Base-by-base conservation (phyloP, 1,140 invertebrate genomes). In the Scaptodrosophila lebanonensis region DNA sequence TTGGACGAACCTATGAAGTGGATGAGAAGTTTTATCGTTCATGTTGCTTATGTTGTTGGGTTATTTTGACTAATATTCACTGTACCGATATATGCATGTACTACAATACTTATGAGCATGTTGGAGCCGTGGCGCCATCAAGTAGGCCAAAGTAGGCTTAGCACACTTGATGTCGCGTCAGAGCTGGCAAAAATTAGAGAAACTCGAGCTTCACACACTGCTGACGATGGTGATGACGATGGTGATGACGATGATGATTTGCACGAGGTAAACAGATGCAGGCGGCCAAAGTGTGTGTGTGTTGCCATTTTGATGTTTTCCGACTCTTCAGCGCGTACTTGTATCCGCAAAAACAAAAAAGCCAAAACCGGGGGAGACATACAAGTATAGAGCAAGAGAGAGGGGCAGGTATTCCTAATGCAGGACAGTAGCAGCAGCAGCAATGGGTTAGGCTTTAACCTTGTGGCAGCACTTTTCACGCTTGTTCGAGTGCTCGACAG, bases 81-180 rank as follows among this genome's bases (percentile, higher is more conserved):
- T n/a, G n/a, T n/a, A n/a, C n/a, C n/a, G n/a, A n/a, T n/a, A n/a
- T n/a, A n/a, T n/a, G n/a, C n/a, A n/a, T n/a, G n/a, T n/a, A n/a
- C n/a, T n/a, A n/a, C n/a, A n/a, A n/a, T n/a, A n/a, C n/a, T n/a
- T n/a, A n/a, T n/a, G n/a, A n/a, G n/a, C n/a, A n/a, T n/a, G n/a
- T n/a, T n/a, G n/a, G n/a, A n/a, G n/a, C n/a, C 3, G 22, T 25
- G 22, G 22, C 22, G 22, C 22, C 70, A 61, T 73, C 72, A 73
- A 73, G 70, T 73, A 67, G 70, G 54, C 54, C 54, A 67, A 66
- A 65, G 73, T 68, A 44, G 57, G 73, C 65, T 75, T 69, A 65
- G 49, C 18, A 33, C 59, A 51, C 62, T 66, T 35, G 45, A 66
- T 44, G 29, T 50, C 15, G 29, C 62, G 66, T 12, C 63, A 58